These are phyloP conservation scores for Nyleta sp. DNA, from an alignment of 2,888 invertebrate species.

Conservation along the genomic window DNA sequence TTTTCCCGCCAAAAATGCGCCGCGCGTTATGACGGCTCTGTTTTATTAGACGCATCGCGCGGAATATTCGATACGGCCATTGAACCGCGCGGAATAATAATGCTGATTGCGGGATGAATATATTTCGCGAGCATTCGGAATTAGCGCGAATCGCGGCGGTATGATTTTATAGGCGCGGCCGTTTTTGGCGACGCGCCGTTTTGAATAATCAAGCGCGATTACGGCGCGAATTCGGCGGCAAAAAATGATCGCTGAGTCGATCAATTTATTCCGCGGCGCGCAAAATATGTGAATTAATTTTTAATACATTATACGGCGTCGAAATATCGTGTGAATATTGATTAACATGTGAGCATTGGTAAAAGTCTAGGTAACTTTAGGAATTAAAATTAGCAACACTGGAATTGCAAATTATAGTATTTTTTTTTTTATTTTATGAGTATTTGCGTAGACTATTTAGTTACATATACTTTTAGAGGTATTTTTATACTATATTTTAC, in stretches of 20 bases:
- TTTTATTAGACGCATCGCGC: slow-evolving; percentile 46
- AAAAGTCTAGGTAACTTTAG: too few species aligned
- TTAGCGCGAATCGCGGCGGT: slow-evolving; percentile 26
- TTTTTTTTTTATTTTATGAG: too few species aligned
- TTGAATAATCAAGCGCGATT: slow-evolving; percentile 54
- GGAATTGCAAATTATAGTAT: too few species aligned
- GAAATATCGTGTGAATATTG: not conserved
- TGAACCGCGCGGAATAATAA: slow-evolving; percentile 52
- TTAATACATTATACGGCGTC: slow-evolving; percentile 2
- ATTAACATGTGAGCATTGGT: too few species aligned
- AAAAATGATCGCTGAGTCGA: slow-evolving; percentile 14
- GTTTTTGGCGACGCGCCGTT: slow-evolving; percentile 39
- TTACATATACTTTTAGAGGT: too few species aligned
- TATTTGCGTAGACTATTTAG: too few species aligned
- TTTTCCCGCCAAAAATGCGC: slow-evolving; percentile 36
- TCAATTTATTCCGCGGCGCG: slow-evolving; percentile 23
- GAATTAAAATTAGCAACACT: too few species aligned
- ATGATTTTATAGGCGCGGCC: slow-evolving; percentile 32
- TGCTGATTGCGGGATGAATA: slow-evolving; percentile 54
- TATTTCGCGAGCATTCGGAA: slow-evolving; percentile 33
- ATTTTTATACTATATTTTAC: too few species aligned
- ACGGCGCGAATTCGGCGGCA: slow-evolving; percentile 10
- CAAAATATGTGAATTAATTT: slow-evolving; percentile 18
- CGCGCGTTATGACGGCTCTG: slow-evolving; percentile 19
- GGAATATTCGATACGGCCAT: slow-evolving; percentile 51